phyloP scores from a whole-genome alignment of 2,113 vertebrate genomes.

The Gallinago undulata region DNA sequence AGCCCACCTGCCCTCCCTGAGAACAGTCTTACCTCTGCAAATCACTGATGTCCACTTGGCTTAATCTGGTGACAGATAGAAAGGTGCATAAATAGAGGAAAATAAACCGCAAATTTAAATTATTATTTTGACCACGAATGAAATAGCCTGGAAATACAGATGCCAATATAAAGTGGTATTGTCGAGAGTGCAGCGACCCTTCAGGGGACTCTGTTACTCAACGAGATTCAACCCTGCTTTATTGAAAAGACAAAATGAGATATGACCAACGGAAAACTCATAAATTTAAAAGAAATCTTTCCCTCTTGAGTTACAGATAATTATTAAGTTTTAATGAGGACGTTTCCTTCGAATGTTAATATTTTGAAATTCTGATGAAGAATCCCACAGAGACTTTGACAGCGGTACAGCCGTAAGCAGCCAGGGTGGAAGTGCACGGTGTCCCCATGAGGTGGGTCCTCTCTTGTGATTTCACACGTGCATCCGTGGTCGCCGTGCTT shows the following conservation, averaged over 20 bases:
- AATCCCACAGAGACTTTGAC: not conserved
- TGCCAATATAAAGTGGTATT: not conserved
- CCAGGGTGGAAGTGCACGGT: not conserved
- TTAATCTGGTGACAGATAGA: not conserved
- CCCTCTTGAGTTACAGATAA: not conserved
- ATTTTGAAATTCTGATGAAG: not conserved
- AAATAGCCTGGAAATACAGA: not conserved
- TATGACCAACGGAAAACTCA: not conserved
- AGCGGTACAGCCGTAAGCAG: not conserved
- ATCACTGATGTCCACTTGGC: not conserved
- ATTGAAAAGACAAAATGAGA: not conserved
- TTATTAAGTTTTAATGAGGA: not conserved
- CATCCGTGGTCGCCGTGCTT: too few relatives aligned
- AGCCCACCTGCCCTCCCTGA: not conserved
- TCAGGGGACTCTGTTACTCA: not conserved
- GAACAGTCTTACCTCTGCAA: not conserved
- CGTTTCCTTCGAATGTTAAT: not conserved
- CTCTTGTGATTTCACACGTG: rapidly evolving
- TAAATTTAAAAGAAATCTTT: not conserved
- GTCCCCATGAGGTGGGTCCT: not conserved
- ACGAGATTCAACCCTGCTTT: not conserved
- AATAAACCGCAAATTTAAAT: not conserved
- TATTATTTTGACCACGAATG: not conserved
- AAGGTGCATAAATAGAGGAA: not conserved
- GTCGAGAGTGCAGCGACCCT: not conserved